Conservation (phyloP, 2,113 vertebrate species). For the Chionodraco myersi region DNA sequence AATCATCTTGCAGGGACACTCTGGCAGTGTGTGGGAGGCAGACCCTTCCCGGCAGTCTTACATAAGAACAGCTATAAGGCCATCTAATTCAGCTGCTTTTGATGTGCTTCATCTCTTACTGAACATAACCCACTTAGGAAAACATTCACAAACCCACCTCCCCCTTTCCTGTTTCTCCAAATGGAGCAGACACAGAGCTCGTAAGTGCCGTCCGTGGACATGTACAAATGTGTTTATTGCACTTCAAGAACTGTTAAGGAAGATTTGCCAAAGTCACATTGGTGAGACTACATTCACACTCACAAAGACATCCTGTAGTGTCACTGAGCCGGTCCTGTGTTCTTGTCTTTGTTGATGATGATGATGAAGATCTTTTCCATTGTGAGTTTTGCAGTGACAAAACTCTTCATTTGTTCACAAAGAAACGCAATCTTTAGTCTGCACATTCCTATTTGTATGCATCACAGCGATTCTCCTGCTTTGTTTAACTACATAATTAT, state of each 20-base stretch:
- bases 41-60: conserved; percentile 71
- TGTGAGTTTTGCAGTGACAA: not conserved
- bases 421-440: not conserved
- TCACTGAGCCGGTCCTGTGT: not conserved
- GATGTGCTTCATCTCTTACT: conserved; percentile 45
- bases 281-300: conserved; percentile 21
- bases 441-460: not conserved
- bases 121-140: conserved; percentile 57
- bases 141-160: conserved; percentile 21
- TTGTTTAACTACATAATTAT: not conserved
- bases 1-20: conserved; percentile 57
- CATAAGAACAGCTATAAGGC: conserved; percentile 67
- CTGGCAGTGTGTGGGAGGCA: conserved; percentile 62
- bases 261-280: conserved; percentile 8
- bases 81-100: conserved; percentile 60
- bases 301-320: conserved; percentile 17
- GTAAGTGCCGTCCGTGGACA: not conserved
- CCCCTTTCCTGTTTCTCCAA: conserved; percentile 13
- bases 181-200: conserved; percentile 8
- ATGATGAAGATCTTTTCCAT: not conserved
- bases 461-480: not conserved
- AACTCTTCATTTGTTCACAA: not conserved
- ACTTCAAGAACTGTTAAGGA: conserved; percentile 2
- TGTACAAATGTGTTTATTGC: not conserved
- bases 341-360: not conserved